Conservation (phyloP, 2,113 vertebrate genomes). For the Syngnathoides biaculeatus region DNA sequence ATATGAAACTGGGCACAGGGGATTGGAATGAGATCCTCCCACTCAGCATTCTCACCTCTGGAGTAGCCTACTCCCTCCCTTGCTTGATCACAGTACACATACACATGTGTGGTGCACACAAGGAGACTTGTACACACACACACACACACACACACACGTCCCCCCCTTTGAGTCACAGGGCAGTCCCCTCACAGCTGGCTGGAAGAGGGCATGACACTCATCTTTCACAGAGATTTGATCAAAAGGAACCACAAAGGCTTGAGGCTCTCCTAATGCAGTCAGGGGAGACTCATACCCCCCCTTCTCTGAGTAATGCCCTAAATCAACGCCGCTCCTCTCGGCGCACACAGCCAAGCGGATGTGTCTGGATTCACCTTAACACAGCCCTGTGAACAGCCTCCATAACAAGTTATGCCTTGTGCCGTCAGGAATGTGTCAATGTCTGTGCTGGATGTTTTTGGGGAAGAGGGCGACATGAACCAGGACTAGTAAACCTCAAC, state of each 20-base stretch:
- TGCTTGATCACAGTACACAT: conserved; percentile 62
- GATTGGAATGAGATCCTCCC: conserved; percentile 89
- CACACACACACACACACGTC: conserved; percentile 26
- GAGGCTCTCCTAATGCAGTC: conserved; percentile 81
- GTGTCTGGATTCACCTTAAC: conserved; percentile 63
- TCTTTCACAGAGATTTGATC: conserved; percentile 94
- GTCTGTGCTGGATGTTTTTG: conserved; percentile 45
- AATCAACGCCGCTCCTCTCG: conserved; percentile 80
- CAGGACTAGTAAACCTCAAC: conserved; percentile 8
- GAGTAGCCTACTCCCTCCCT: conserved; percentile 62
- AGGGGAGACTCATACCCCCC: conserved; percentile 71
- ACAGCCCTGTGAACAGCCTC: conserved; percentile 64
- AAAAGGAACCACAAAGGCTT: conserved; percentile 87
- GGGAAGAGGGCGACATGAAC: conserved; percentile 15
- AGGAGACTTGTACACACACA: conserved; percentile 22
- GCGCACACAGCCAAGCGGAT: conserved; percentile 56
- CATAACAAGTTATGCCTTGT: conserved; percentile 76
- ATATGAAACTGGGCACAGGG: conserved; percentile 80
- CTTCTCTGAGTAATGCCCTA: conserved; percentile 78
- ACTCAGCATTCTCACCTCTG: conserved; percentile 82
- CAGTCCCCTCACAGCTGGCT: conserved; percentile 89
- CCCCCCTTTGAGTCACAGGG: conserved; percentile 75
- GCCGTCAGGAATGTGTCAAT: conserved; percentile 67
- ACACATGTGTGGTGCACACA: background rate
- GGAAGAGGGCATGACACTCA: conserved; percentile 88